Evolutionary conservation across 2,888 invertebrate species (phyloP), one percentile per base, ranked within the genome.

Genomic region (Trichogramma evanescens): DNA sequence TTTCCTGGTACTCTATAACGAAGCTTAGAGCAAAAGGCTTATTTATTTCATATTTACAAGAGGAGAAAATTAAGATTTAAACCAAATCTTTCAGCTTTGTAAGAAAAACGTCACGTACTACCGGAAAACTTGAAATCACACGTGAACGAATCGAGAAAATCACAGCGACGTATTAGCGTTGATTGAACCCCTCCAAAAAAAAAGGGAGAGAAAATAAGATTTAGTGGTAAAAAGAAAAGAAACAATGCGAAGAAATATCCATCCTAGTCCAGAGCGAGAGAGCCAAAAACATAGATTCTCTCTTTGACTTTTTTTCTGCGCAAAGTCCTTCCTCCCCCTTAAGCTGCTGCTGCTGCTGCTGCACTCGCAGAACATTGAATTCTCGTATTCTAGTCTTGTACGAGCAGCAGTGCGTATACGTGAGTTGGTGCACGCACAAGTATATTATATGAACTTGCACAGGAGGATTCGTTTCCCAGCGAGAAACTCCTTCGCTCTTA

Each of bases 231-330:
- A 52, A 48, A 45, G 13, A 49, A 8, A 50, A 50, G 42, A 6
- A 26, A 5, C 39, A 0, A 26, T 26, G 51, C 56, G 53, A 60
- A 56, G 60, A 56, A 43, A 48, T 60, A 44, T 44, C 48, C 52
- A 52, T 43, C 48, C 26, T 46, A 60, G 13, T 9, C 6, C 46
- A 38, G 43, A 42, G 26, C 26, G 53, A 50, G 48, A 44, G 53
- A 50, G 52, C 56, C 52, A 56, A 59, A 52, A 59, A 59, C 55
- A 59, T 59, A 59, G 59, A 42, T 55, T 56, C 52, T 48, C 48
- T 39, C 10, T 26, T 26, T 26, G 26, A 1, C 26, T 26, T 26
- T 26, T 26, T 26, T 26, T 26, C 26, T 26, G 26, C 26, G 26
- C 26, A 26, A 26, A 26, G 26, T 26, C 26, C 26, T 26, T 26